Base-by-base conservation (phyloP, 2,888 invertebrate genomes). In the Harmothoe impar region DNA sequence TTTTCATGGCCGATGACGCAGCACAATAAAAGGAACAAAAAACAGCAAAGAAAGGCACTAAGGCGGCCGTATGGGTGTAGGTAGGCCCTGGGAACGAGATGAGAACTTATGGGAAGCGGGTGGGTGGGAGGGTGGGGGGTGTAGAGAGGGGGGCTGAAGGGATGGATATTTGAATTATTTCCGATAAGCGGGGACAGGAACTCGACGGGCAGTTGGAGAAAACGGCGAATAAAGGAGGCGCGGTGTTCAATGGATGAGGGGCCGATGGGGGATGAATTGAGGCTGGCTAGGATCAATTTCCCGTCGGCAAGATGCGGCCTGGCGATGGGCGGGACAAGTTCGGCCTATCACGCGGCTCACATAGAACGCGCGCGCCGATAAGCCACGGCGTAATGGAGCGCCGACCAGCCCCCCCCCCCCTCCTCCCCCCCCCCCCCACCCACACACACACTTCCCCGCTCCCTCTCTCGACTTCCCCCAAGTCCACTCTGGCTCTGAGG, bases 131-230 rank as follows among this genome's bases (percentile, higher is more conserved):
- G 20, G 7, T 3, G 62, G 20, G 12, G 62, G 20, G 20, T 12
- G 62, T 62, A 20, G 12, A n/a, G 7, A 20, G 62, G 20, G 15
- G 62, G 62, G 20, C 3, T 3, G 3, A 15, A 15, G 62, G 20
- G 62, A n/a, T 62, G 84, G 84, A 84, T 84, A 84, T 84, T 84
- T 84, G 84, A 84, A 84, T 84, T 84, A 84, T 84, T 84, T 84
- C 35, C 51, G 84, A 84, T 84, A 84, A 84, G 84, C 0, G 51
- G 78, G 31, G 25, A 51, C 84, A 84, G 84, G 84, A 84, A 84
- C 84, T 84, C 43, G 43, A 25, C 3, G 15, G 29, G 72, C 72
- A 72, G 72, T 72, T 72, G 25, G 72, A 72, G 72, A 72, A 72
- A 72, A 72, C 72, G 72, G 72, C n/a, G 72, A 72, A 72, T 72